Percentiles rank a stretch among this genome's conserved stretches.
phyloP scores from a whole-genome alignment of 2,113 vertebrate species.

The Zosterops borbonicus region DNA sequence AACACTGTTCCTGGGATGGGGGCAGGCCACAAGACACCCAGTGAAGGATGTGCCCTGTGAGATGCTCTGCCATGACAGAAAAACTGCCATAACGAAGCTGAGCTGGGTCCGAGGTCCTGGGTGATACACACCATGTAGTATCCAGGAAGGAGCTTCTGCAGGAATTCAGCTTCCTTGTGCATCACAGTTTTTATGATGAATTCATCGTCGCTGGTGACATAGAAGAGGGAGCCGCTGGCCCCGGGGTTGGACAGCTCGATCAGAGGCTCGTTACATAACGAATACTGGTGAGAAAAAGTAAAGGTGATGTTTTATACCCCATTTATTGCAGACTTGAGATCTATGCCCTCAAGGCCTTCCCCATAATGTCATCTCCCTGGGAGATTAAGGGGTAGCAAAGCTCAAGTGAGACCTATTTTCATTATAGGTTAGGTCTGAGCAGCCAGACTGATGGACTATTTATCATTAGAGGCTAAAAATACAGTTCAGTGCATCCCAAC shows the following conservation, averaged over 20 bases:
- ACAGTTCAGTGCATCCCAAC: conserved; percentile 12
- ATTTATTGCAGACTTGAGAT: neutral
- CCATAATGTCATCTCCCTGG: neutral
- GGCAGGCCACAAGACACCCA: neutral
- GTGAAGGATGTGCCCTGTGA: neutral
- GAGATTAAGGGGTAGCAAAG: neutral
- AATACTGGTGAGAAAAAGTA: conserved; percentile 80
- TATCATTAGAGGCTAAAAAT: neutral
- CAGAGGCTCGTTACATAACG: conserved; percentile 93
- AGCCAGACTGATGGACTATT: neutral
- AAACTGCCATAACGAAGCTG: neutral
- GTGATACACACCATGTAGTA: conserved; percentile 92
- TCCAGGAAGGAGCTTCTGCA: conserved; percentile 96
- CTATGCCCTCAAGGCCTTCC: neutral
- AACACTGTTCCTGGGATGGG: neutral
- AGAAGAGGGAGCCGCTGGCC: conserved; percentile 96
- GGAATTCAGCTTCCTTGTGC: conserved; percentile 98
- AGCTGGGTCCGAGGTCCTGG: neutral
- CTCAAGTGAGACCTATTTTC: neutral
- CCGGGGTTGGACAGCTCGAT: conserved; percentile 97
- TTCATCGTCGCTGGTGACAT: conserved; percentile 95
- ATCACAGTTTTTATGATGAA: conserved; percentile 99
- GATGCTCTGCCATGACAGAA: neutral
- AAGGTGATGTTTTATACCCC: neutral
- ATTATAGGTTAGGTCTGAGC: neutral